phyloP scores from a whole-genome alignment of 1,140 invertebrate genomes.

The Zaprionus nigranus region DNA sequence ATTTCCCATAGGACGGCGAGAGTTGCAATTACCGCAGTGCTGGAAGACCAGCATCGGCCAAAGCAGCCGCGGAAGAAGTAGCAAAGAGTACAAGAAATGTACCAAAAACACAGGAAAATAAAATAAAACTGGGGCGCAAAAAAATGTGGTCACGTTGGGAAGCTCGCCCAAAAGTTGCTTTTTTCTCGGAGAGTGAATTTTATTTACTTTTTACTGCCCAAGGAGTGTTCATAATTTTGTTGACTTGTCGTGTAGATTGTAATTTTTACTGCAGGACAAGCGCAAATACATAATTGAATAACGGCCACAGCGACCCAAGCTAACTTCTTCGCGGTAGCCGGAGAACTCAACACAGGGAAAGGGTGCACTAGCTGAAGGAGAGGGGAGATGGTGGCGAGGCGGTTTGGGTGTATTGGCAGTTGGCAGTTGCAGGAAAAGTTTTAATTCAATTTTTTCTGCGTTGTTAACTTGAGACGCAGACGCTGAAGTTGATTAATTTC shows the following conservation, averaged over 20 bases:
- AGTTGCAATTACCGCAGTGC: conserved; percentile 79
- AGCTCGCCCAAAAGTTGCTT: conserved; percentile 63
- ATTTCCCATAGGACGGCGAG: conserved; percentile 77
- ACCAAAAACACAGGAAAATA: conserved; percentile 46
- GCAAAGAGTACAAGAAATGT: conserved; percentile 53
- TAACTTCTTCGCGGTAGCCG: conserved; percentile 15
- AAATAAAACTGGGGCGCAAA: conserved; percentile 26
- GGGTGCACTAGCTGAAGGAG: conserved; percentile 40
- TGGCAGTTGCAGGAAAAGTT: conserved; percentile 57
- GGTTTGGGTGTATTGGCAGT: neutral
- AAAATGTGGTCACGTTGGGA: conserved; percentile 39
- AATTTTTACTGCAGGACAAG: conserved; percentile 83
- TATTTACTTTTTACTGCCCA: conserved; percentile 82
- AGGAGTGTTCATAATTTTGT: conserved; percentile 84
- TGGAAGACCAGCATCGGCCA: conserved; percentile 12
- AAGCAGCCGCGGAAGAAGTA: neutral
- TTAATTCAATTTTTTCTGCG: conserved; percentile 83
- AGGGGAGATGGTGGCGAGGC: neutral
- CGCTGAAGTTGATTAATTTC: conserved; percentile 80
- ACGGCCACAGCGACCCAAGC: conserved; percentile 36
- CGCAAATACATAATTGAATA: conserved; percentile 84
- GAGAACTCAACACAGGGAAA: conserved; percentile 27
- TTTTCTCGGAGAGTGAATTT: conserved; percentile 55
- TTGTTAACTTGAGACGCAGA: conserved; percentile 75
- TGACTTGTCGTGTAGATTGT: conserved; percentile 82